Evolutionary conservation across 2,113 vertebrate species (phyloP), one percentile per base, ranked within the genome.

Genomic region (Bufo gargarizans): DNA sequence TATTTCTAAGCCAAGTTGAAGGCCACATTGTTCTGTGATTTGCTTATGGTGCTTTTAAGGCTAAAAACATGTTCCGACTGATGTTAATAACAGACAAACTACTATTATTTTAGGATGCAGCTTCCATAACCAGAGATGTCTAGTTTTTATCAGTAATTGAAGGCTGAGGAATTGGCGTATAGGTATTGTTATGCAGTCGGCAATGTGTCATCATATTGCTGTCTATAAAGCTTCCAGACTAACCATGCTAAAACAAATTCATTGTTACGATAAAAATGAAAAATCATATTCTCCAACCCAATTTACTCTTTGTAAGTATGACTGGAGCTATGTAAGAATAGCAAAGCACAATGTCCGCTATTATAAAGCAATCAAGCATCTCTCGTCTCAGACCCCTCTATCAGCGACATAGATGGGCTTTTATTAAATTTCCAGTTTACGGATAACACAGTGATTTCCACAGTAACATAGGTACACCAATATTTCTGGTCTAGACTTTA

Each of bases 121-220:
- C 74, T 45, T 72, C 69, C 14, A 47, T 72, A 72, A 47, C 33
- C 69, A 72, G 43, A 3, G 16, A 33, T 50, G 17, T 47, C 19
- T 76, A 76, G 43, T 50, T 76, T 53, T 76, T 76, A 50, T 76
- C 72, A 47, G 72, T 76, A 76, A 76, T 76, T 76, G 45, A 76
- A 76, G 72, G 47, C 72, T 78, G 50, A 22, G 50, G 77, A 22
- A 78, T 78, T 78, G 49, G 77, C 11, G 4, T 78, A 12, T 19
- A 78, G 77, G 33, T 12, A 56, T 14, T 78, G 77, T 76, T 76
- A 76, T 76, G 72, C 45, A 76, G 43, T 76, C 45, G 0, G 72
- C 20, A 76, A 50, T 76, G 47, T 76, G 47, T 55, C 49, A 78
- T 78, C 50, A 22, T 56, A 33, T 33, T 16, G 9, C 77, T 53